A percentile compares a stretch with the other conserved stretches of the same genome.
These are phyloP conservation scores for Drosophila lowei DNA, from an alignment of 1,140 invertebrate species.

Conservation along the genomic window DNA sequence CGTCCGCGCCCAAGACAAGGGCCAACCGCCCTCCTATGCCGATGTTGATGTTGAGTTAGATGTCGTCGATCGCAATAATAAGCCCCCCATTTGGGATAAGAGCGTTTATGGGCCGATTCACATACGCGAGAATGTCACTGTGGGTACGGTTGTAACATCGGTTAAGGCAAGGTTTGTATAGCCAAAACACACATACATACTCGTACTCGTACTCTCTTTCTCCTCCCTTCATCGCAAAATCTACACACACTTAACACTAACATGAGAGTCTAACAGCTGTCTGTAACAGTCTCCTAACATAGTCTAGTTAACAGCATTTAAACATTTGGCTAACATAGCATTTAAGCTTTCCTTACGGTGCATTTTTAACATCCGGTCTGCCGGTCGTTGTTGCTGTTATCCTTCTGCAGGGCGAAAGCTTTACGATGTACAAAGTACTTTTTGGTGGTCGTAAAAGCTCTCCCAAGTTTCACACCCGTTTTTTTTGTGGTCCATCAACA, in stretches of 20 bases:
- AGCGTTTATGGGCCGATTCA: constrained; percentile 96
- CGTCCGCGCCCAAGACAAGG: constrained; percentile 96
- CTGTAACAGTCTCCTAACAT: constrained; percentile 38
- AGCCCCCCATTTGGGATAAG: constrained; percentile 97
- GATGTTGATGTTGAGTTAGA: constrained; percentile 98
- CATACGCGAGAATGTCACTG: constrained; percentile 98
- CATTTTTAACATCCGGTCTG: constrained; percentile 36
- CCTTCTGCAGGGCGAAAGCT: constrained; percentile 2
- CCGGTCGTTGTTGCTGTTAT: constrained; percentile 23
- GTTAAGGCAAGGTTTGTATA: constrained; percentile 98
- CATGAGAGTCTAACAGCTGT: constrained; percentile 74
- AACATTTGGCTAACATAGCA: constrained; percentile 57
- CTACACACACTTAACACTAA: constrained; percentile 38
- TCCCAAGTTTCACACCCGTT: constrained; percentile 2
- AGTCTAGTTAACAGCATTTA: constrained; percentile 60
- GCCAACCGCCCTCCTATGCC: constrained; percentile 92
- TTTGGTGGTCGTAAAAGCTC: constrained; percentile 50
- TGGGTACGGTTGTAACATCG: constrained; percentile 97
- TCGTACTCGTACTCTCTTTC: constrained; percentile 5
- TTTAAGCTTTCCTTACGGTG: constrained; percentile 34
- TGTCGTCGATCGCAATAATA: constrained; percentile 98
- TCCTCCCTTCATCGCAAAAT: constrained; percentile 16
- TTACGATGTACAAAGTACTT: constrained; percentile 18
- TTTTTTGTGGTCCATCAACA: constrained; percentile 2
- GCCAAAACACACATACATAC: constrained; percentile 34